Base-by-base conservation (phyloP, 2,113 vertebrate species). In the Mustela nigripes region DNA sequence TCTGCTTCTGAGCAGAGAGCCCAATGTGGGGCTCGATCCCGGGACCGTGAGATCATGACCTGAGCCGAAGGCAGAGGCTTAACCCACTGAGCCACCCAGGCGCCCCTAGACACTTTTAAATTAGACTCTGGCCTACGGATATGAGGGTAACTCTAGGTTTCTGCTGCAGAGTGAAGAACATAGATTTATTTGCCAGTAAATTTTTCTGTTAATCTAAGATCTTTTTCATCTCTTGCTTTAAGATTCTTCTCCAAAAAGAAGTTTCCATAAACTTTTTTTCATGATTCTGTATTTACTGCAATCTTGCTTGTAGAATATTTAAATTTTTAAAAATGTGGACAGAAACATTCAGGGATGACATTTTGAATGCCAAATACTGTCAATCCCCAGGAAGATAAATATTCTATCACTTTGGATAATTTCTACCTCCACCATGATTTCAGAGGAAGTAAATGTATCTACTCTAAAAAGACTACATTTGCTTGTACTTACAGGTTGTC, bases 401-500 rank as follows among this genome's bases (percentile, higher is more conserved):
- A n/a, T 50, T 26, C 24, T 24, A 1, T 5, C 36, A 82, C 67
- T 96, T 33, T 18, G n/a, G 22, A 5, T 94, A 92, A 92, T 87
- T 81, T 93, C 16, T 71, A 4, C 39, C 39, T 89, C 16, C 58
- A 3, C 39, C 42, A 53, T 95, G 76, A 98, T 86, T 98, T 95
- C 92, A 48, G 42, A 53, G 74, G 89, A 80, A 94, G 48, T 87
- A 67, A 90, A 8, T 36, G 39, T 96, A 89, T 88, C 42, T 71
- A 45, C 63, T 73, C 4, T 93, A 76, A 97, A 82, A 73, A 89
- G 24, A 58, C 48, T 89, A 5, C 1, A 4, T 86, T 56, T 96
- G 82, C 79, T 50, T 96, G 82, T 96, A 97, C 94, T 99, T 98
- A 50, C 98, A 99, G 99, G 9, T 69, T 99, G 99, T 98, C 98